phyloP scores from a whole-genome alignment of 2,113 vertebrate genomes.

The Corydoras sp. region DNA sequence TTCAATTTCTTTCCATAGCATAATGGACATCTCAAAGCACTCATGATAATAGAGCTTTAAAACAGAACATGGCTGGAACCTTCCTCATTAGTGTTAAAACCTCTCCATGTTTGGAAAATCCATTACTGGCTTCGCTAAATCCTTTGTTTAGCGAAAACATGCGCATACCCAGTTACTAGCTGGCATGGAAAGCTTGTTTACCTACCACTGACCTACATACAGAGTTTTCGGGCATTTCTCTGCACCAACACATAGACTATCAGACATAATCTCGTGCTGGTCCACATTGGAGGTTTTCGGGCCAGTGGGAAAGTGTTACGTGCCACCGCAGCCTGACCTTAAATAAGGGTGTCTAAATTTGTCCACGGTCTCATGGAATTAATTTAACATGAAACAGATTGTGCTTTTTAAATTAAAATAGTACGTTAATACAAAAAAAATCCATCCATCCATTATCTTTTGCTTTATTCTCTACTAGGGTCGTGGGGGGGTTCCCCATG shows the following conservation, averaged over 20 bases:
- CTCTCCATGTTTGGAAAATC: not conserved
- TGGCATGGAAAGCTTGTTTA: not conserved
- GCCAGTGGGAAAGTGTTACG: not conserved
- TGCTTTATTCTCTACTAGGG: too few relatives aligned
- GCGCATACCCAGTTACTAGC: not conserved
- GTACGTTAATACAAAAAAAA: not conserved
- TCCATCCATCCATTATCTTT: not conserved
- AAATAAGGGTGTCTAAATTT: not conserved
- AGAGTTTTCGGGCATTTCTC: conserved; percentile 9
- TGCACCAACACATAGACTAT: conserved; percentile 49
- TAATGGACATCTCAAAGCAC: not conserved
- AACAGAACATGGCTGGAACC: not conserved
- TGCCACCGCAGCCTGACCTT: not conserved
- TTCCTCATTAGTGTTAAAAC: conserved; percentile 7
- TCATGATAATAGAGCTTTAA: not conserved
- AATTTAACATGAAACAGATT: not conserved
- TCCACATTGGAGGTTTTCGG: conserved; percentile 52
- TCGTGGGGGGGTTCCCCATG: too few relatives aligned
- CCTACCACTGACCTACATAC: conserved; percentile 26
- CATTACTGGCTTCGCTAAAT: conserved; percentile 3
- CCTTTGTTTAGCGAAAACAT: conserved; percentile 13
- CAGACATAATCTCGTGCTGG: conserved; percentile 53
- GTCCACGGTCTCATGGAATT: not conserved
- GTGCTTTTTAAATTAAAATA: not conserved
- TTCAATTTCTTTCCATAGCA: not conserved